Base-by-base conservation (phyloP, 2,113 vertebrate species). In the Eptesicus fuscus region DNA sequence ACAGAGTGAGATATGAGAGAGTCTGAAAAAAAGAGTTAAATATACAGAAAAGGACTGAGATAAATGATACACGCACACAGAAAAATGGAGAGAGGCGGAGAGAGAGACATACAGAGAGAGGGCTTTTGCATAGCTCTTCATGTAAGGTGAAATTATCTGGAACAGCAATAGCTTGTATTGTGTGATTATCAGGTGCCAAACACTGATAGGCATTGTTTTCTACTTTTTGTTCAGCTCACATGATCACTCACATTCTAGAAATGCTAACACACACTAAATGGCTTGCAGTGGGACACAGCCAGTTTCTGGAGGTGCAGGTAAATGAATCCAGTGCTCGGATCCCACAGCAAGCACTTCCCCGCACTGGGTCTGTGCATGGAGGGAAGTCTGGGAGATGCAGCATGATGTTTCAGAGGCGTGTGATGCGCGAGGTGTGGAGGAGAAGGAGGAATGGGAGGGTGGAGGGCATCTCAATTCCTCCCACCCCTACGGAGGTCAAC, bases 341-440 rank as follows among this genome's bases (percentile, higher is more conserved):
- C 28, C 22, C 28, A 47, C 1, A 30, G 63, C 1, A 4, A 4
- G 2, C 0, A 0, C 35, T 11, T 37, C 7, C 7, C 1, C 1
- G 10, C 37, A 9, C 44, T 14, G 30, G 84, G 7, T 51, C 56
- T 40, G 25, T 18, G 13, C 13, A 4, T 28, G 51, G n/a, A 76
- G 10, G 6, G 56, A 53, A 65, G 44, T 17, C 65, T 53, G 30
- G 42, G 25, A 65, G 47, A 37, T 0, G 9, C 20, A 42, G n/a
- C 42, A 10, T 2, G 47, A 23, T 0, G 13, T 30, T 53, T 25
- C 32, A 22, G 65, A 74, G n/a, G 61, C 9, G 7, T 47, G 9
- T 53, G 22, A 47, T 35, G 69, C 22, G 13, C 17, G 20, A 59
- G n/a, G 8, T n/a, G 47, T 67, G 23, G 40, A 37, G 23, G 16